Evolutionary conservation across 2,888 invertebrate genomes (phyloP).

Genomic region (Limnephilus marmoratus): DNA sequence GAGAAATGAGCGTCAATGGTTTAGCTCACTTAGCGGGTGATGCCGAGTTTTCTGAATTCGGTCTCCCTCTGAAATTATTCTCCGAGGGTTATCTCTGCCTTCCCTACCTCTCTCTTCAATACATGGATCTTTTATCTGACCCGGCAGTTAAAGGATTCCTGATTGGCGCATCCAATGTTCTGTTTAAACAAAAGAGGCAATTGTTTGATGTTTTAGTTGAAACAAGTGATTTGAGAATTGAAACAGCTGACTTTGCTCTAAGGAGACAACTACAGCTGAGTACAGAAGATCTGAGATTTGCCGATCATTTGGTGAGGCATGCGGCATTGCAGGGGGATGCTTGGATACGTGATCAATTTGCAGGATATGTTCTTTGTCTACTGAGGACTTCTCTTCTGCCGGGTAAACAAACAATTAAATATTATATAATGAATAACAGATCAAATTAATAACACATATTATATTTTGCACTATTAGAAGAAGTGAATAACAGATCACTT

Average conservation of each 20-base stretch:
- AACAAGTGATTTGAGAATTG: conserved; percentile 90
- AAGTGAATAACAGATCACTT: no score
- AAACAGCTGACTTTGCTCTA: conserved; percentile 87
- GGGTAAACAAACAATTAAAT: conserved; percentile 70
- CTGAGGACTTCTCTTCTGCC: conserved; percentile 86
- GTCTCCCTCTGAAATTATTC: conserved; percentile 92
- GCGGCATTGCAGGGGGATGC: conserved; percentile 90
- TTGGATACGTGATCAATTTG: conserved; percentile 97
- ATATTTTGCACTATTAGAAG: no score
- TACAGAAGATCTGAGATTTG: conserved; percentile 96
- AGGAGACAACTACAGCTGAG: conserved; percentile 91
- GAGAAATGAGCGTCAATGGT: conserved; percentile 82
- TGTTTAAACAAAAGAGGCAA: conserved; percentile 96
- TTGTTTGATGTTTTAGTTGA: conserved; percentile 95
- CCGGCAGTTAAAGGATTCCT: conserved; percentile 91
- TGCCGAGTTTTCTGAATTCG: conserved; percentile 85
- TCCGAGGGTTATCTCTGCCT: conserved; percentile 95
- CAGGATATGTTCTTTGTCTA: conserved; percentile 89
- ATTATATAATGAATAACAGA: no score
- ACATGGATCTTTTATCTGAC: conserved; percentile 93
- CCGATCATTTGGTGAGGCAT: conserved; percentile 91
- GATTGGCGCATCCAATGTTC: conserved; percentile 98
- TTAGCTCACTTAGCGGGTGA: conserved; percentile 82
- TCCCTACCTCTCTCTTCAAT: conserved; percentile 96
- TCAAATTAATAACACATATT: no score